Conservation (phyloP, 2,113 vertebrate genomes). For the human region DNA sequence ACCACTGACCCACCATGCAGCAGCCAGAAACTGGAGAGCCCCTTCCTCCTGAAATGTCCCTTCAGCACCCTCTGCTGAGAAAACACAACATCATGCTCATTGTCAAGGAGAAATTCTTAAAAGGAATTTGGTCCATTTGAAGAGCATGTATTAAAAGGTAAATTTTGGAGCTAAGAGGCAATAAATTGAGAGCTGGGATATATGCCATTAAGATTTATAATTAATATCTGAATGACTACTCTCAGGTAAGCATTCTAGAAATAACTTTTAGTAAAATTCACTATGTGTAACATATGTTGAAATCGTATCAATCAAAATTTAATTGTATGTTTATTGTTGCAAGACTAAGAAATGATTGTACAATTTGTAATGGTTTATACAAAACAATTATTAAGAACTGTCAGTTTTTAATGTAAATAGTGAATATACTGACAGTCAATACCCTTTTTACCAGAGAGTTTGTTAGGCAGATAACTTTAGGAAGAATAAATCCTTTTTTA, state of each 20-base stretch:
- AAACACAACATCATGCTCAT: background rate
- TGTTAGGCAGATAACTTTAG: background rate
- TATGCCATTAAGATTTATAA: background rate
- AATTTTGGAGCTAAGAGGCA: background rate
- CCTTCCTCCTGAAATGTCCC: background rate
- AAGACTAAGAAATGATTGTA: background rate
- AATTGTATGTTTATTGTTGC: background rate
- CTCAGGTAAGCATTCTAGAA: background rate
- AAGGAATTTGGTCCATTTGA: background rate
- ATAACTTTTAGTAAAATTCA: background rate
- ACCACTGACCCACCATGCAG: background rate
- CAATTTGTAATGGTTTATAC: background rate
- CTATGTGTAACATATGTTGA: background rate
- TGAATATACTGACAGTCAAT: background rate
- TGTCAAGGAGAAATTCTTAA: background rate
- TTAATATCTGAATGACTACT: background rate
- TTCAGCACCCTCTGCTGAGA: background rate
- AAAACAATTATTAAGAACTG: background rate
- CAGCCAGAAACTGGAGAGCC: background rate
- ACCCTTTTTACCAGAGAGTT: background rate
- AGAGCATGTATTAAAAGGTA: background rate
- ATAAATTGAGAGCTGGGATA: background rate
- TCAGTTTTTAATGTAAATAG: background rate
- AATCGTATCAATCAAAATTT: conserved; percentile 4
- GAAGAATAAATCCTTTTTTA: background rate